Conservation (phyloP, 2,797 vertebrate genomes). For the Numenius phaeopus region DNA sequence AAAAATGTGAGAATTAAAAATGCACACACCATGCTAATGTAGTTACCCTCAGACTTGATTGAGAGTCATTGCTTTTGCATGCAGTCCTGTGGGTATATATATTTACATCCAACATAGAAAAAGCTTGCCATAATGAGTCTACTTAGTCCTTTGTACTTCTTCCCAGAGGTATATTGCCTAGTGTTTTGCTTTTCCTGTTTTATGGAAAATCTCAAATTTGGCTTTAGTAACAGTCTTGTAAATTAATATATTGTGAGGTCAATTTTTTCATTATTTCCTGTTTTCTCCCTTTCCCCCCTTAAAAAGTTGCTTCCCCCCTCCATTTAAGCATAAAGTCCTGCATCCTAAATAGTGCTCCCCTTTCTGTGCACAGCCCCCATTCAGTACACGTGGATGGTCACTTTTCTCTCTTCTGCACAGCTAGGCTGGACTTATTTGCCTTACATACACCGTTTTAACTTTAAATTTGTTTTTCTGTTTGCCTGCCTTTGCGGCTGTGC, state of each 20-base stretch:
- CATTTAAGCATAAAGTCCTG: not conserved
- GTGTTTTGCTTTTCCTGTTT: not conserved
- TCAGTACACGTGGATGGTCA: not conserved
- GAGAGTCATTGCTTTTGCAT: not conserved
- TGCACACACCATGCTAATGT: not conserved
- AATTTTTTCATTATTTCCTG: not conserved
- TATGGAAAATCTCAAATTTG: not conserved
- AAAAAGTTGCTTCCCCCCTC: not conserved
- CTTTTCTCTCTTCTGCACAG: not conserved
- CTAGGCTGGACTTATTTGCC: not conserved
- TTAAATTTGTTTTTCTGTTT: not conserved
- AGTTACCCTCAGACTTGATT: not conserved
- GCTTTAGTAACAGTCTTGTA: not conserved
- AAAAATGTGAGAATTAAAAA: not conserved
- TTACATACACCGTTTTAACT: not conserved
- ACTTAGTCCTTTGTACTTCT: not conserved
- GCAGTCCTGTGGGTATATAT: not conserved
- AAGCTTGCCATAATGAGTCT: not conserved
- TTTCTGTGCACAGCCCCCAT: not conserved
- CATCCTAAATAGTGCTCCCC: not conserved
- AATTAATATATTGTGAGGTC: not conserved
- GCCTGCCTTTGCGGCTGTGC: not conserved
- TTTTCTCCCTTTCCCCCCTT: not conserved
- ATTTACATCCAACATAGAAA: not conserved
- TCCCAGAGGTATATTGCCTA: not conserved